A percentile compares a stretch with the other conserved stretches of the same genome.
Conservation (phyloP, 92 coral and sea anemone species). For the Actinostola sp. region DNA sequence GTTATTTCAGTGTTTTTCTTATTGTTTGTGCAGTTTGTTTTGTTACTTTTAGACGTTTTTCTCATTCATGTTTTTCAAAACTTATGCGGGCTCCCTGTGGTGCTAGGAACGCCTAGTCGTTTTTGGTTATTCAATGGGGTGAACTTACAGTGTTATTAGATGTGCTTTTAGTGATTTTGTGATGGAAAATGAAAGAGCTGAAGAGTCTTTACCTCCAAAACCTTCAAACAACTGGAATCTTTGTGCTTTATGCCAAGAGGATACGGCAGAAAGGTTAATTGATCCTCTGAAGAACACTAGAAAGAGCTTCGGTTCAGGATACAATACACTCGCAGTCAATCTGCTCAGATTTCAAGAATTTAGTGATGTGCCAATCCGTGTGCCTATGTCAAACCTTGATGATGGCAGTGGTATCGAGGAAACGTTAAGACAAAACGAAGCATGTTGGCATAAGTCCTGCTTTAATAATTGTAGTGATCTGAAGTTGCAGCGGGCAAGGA, state of each 20-base stretch:
- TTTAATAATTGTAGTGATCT: slow-evolving; percentile 17
- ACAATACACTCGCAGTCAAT: slow-evolving; percentile 10
- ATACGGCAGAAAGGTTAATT: slow-evolving; percentile 1
- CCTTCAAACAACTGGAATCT: slow-evolving; percentile 17
- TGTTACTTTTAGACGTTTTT: neutral
- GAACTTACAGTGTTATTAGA: slow-evolving; percentile 1
- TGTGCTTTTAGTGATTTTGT: neutral
- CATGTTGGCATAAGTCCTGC: slow-evolving; percentile 37
- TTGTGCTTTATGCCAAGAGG: slow-evolving; percentile 41
- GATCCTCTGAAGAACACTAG: neutral
- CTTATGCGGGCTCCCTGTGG: slow-evolving; percentile 7
- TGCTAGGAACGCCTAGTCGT: slow-evolving; percentile 6
- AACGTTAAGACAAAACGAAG: slow-evolving; percentile 10
- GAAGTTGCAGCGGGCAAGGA: slow-evolving; percentile 2
- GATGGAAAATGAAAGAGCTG: neutral
- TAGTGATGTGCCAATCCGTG: slow-evolving; percentile 13
- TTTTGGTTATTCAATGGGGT: neutral
- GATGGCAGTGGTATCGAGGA: slow-evolving; percentile 13
- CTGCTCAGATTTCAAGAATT: slow-evolving; percentile 4
- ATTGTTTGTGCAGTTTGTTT: neutral
- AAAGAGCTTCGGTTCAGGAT: slow-evolving; percentile 17
- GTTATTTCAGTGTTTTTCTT: neutral
- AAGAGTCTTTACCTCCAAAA: neutral
- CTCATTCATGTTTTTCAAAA: neutral
- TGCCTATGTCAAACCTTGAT: slow-evolving; percentile 1